These are phyloP conservation scores for Salpingus planirostris DNA, from an alignment of 2,888 invertebrate species.

Conservation along the genomic window DNA sequence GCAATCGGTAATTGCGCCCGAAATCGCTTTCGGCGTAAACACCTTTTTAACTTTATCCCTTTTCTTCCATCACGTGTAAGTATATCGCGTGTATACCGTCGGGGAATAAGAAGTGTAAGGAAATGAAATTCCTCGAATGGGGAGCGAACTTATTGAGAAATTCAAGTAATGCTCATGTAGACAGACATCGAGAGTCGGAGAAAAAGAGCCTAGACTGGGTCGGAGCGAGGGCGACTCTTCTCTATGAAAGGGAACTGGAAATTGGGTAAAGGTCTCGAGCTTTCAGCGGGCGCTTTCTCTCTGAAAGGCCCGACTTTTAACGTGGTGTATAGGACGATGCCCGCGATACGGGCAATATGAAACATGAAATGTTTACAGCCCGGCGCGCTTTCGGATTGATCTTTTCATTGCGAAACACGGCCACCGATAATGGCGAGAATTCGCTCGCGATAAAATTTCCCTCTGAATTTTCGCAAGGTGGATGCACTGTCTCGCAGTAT, in stretches of 20 bases:
- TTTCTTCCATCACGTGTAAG: no score
- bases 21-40: no score
- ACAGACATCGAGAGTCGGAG: slow-evolving; percentile 24
- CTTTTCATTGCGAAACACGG: no score
- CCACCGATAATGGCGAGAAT: no score
- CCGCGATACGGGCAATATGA: no score
- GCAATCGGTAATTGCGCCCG: no score
- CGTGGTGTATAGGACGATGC: slow-evolving; percentile 21
- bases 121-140: slow-evolving; percentile 24
- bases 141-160: slow-evolving; percentile 25
- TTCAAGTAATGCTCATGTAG: slow-evolving; percentile 26
- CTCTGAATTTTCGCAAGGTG: no score
- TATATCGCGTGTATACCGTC: no score
- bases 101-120: no score
- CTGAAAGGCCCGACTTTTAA: slow-evolving; percentile 21
- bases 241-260: slow-evolving; percentile 24
- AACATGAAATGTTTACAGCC: slow-evolving; percentile 33
- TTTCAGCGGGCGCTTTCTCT: slow-evolving; percentile 17
- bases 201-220: slow-evolving; percentile 14
- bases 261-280: slow-evolving; percentile 23
- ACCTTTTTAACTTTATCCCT: no score
- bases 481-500: no score
- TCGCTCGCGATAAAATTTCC: no score
- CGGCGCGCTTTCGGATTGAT: slow-evolving; percentile 25
- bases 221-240: slow-evolving; percentile 16